Percentiles rank a stretch among this genome's conserved stretches.
Conservation (phyloP, 1,140 invertebrate genomes). For the Vollenhovia emeryi region DNA sequence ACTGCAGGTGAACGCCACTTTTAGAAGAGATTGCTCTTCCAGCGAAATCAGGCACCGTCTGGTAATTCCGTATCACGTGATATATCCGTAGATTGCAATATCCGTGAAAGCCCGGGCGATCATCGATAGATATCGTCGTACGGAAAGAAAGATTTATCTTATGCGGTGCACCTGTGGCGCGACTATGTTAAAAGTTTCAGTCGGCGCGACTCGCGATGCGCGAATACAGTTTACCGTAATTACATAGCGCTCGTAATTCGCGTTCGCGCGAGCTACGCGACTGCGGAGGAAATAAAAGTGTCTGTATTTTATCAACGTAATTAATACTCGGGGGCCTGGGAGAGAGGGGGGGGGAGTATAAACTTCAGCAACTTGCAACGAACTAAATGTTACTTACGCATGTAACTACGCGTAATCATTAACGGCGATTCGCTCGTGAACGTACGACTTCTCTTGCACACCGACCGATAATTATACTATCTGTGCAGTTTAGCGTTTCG, state of each 20-base stretch:
- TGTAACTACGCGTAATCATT: slow-evolving; percentile 52
- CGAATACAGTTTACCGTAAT: slow-evolving; percentile 44
- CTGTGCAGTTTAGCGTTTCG: not conserved
- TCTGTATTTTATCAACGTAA: slow-evolving; percentile 54
- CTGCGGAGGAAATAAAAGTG: not conserved
- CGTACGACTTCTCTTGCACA: slow-evolving; percentile 31
- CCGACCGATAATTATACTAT: slow-evolving; percentile 48
- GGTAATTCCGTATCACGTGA: slow-evolving; percentile 4
- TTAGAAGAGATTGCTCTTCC: not conserved
- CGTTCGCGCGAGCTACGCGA: slow-evolving; percentile 15
- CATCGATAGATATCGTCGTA: slow-evolving; percentile 24
- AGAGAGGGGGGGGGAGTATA: too few relatives aligned
- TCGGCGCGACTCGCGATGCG: slow-evolving; percentile 1
- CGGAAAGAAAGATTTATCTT: slow-evolving; percentile 41
- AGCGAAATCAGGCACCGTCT: not conserved
- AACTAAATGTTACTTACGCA: slow-evolving; percentile 57
- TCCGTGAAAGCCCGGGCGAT: not conserved
- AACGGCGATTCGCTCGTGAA: slow-evolving; percentile 19
- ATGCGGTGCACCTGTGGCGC: slow-evolving; percentile 26
- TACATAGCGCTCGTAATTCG: slow-evolving; percentile 48
- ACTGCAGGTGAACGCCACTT: not conserved
- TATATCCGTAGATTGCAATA: not conserved
- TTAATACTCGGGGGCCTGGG: slow-evolving; percentile 20
- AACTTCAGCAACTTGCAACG: slow-evolving; percentile 46
- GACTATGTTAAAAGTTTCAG: slow-evolving; percentile 31